Evolutionary conservation across 1,140 invertebrate genomes (phyloP).

Genomic region (Mesaphorura yosii): DNA sequence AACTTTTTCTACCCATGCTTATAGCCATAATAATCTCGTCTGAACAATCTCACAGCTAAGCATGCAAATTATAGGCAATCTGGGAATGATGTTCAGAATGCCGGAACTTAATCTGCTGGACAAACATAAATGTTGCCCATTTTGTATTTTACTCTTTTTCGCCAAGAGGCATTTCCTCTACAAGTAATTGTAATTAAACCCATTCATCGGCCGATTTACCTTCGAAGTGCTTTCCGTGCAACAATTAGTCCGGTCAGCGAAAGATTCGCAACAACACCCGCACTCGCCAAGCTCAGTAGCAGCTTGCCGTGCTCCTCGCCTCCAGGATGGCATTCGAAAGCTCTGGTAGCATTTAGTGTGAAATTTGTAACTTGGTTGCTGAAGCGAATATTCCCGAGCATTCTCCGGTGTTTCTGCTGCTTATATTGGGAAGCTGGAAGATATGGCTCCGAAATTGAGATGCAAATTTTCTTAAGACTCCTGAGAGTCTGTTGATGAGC

Average conservation of each 20-base stretch:
- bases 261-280: constrained; percentile 26
- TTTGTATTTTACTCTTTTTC: neutral
- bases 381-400: constrained; percentile 6
- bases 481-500: too few species aligned
- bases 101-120: too few species aligned
- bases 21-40: too few species aligned
- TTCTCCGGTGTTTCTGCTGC: too few species aligned
- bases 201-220: constrained; percentile 18
- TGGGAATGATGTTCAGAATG: too few species aligned
- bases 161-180: neutral
- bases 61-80: too few species aligned
- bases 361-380: neutral
- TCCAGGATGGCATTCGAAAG: constrained; percentile 21
- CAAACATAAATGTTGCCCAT: neutral
- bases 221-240: constrained; percentile 25
- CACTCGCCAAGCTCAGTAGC: constrained; percentile 23
- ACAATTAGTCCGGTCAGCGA: constrained; percentile 28
- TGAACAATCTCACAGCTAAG: too few species aligned
- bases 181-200: neutral
- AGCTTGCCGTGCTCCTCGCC: constrained; percentile 22
- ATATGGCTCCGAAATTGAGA: too few species aligned
- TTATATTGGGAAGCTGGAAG: too few species aligned
- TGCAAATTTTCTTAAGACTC: too few species aligned
- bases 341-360: neutral
- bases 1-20: too few species aligned